Percentiles rank a stretch among this genome's conserved stretches.
Conservation (phyloP, 2,113 vertebrate genomes). For the Tenebrosternarchus preto region DNA sequence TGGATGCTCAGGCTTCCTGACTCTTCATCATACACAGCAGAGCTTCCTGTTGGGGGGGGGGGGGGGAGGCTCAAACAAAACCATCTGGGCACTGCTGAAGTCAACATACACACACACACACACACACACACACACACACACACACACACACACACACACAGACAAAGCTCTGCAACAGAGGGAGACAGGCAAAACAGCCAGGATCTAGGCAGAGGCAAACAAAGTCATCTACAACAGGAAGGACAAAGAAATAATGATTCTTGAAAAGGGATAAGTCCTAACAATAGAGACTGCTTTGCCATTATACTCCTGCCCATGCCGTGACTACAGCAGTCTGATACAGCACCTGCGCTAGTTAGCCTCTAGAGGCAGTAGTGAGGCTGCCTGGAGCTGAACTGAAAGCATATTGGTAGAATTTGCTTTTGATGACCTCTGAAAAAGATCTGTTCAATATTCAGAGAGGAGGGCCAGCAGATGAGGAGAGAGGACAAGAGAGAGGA, state of each 20-base stretch:
- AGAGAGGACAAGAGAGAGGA: conserved; percentile 10
- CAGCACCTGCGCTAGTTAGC: neutral
- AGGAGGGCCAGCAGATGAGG: conserved; percentile 17
- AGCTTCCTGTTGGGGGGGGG: conserved; percentile 72
- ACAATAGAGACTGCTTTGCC: conserved; percentile 37
- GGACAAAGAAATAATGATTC: conserved; percentile 52
- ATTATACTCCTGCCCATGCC: neutral
- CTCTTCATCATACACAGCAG: conserved; percentile 70
- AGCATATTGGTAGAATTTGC: conserved; percentile 8
- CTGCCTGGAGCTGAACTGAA: neutral
- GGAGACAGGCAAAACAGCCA: conserved; percentile 61
- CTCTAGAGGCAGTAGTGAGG: neutral
- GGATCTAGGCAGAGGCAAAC: conserved; percentile 60
- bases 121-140: conserved; percentile 58
- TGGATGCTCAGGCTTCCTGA: conserved; percentile 70
- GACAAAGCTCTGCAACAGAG: conserved; percentile 60
- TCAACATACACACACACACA: conserved; percentile 57
- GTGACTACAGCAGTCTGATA: neutral
- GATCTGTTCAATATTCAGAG: conserved; percentile 14
- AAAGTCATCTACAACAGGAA: conserved; percentile 58
- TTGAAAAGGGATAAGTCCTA: conserved; percentile 43
- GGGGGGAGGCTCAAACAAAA: conserved; percentile 73
- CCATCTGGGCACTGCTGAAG: conserved; percentile 74
- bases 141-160: conserved; percentile 57
- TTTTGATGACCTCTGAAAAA: conserved; percentile 7